Conservation (phyloP, 2,797 vertebrate species). For the Cuniculus paca region DNA sequence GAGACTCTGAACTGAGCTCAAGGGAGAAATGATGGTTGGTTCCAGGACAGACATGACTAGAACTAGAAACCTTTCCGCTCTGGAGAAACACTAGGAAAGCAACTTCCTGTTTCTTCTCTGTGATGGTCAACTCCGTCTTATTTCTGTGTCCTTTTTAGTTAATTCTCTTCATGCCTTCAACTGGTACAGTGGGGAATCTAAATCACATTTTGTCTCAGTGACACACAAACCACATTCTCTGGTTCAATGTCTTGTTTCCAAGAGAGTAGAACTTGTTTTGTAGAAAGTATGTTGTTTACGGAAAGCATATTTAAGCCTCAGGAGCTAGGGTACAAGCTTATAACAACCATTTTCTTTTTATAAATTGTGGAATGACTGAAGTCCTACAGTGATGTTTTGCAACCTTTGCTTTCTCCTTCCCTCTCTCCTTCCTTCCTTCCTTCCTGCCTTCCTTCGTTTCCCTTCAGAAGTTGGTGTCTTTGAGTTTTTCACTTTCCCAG, state of each 20-base stretch:
- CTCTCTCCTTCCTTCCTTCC: background rate
- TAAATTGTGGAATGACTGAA: slow-evolving; percentile 38
- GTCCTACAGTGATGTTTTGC: background rate
- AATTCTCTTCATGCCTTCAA: background rate
- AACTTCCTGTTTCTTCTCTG: background rate
- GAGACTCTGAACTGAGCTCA: background rate
- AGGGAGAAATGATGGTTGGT: background rate
- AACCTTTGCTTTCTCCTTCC: background rate
- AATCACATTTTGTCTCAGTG: slow-evolving; percentile 7
- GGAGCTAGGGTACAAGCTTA: background rate
- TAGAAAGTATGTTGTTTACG: background rate
- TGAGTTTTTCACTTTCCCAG: background rate
- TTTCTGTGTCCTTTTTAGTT: background rate
- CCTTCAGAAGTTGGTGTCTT: background rate
- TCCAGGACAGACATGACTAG: background rate
- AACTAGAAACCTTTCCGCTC: background rate
- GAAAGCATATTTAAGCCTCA: background rate
- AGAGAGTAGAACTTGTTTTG: background rate
- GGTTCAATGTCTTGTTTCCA: background rate
- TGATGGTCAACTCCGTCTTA: background rate
- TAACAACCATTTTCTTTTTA: background rate
- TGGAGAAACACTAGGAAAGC: background rate
- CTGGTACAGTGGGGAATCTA: background rate
- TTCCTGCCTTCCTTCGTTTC: too few species aligned
- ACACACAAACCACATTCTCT: background rate